Conservation (phyloP, 2,888 invertebrate species). For the Dorcus parallelipipedus region DNA sequence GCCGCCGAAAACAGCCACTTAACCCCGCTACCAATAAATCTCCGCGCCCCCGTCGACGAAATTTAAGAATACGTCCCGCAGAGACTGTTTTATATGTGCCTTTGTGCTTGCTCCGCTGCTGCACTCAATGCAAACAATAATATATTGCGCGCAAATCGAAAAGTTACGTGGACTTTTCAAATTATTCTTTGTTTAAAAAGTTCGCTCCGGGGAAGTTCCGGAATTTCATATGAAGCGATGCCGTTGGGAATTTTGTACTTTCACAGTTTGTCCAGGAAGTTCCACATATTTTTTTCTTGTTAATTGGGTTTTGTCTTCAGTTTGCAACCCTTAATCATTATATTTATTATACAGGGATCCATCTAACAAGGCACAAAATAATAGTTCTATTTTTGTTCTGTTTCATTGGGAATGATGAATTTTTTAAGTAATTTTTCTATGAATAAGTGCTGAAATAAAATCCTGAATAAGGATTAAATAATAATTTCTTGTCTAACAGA, state of each 20-base stretch:
- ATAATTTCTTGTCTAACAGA: too few species aligned
- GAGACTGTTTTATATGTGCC: not conserved
- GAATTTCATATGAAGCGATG: constrained; percentile 10
- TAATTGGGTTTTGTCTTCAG: too few species aligned
- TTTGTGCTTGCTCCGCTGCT: not conserved
- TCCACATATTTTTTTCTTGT: too few species aligned
- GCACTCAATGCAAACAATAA: constrained; percentile 5
- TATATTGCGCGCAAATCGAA: constrained; percentile 7
- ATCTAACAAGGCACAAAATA: too few species aligned
- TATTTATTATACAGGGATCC: too few species aligned
- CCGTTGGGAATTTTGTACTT: constrained; percentile 6
- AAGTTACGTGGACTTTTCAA: constrained; percentile 8
- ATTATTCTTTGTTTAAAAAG: constrained; percentile 14
- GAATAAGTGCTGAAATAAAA: too few species aligned
- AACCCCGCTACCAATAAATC: not conserved
- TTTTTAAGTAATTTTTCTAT: too few species aligned
- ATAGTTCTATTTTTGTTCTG: too few species aligned
- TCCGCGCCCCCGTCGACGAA: not conserved
- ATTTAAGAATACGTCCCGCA: not conserved
- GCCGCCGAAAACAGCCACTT: not conserved
- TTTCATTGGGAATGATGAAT: too few species aligned
- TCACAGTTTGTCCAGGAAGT: too few species aligned
- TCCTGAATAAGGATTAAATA: too few species aligned
- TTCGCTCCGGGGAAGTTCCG: constrained; percentile 7
- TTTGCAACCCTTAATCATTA: too few species aligned